These are phyloP conservation scores for Periplaneta americana DNA, from an alignment of 1,140 invertebrate species.

Conservation along the genomic window DNA sequence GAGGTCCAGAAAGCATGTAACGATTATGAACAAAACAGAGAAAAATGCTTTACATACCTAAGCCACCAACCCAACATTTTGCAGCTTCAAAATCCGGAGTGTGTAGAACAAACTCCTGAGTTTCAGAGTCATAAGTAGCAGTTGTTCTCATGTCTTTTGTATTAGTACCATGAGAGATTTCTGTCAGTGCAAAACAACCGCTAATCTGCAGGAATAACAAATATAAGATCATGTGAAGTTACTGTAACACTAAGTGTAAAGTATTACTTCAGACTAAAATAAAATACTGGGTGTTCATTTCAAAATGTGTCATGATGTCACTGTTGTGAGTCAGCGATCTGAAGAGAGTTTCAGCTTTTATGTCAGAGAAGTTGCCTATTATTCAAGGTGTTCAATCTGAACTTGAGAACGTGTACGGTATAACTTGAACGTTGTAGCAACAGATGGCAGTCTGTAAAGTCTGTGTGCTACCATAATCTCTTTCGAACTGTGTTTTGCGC, in stretches of 20 bases:
- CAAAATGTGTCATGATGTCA: background rate
- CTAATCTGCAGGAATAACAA: constrained; percentile 38
- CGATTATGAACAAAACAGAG: background rate
- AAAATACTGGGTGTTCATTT: background rate
- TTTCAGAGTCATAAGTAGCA: constrained; percentile 68
- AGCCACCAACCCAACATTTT: constrained; percentile 76
- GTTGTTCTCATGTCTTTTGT: constrained; percentile 76
- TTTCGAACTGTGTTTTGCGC: too few relatives aligned
- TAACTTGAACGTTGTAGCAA: too few relatives aligned
- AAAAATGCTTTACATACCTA: constrained; percentile 35
- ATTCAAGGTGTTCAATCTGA: background rate
- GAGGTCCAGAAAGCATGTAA: background rate
- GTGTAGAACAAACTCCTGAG: constrained; percentile 73
- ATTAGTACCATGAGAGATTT: constrained; percentile 84
- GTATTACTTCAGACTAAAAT: background rate
- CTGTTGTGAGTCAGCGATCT: too few relatives aligned
- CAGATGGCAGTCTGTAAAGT: too few relatives aligned
- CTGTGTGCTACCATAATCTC: too few relatives aligned
- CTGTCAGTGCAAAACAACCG: constrained; percentile 80
- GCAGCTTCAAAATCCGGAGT: constrained; percentile 80
- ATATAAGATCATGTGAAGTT: background rate
- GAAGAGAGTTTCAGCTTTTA: too few relatives aligned
- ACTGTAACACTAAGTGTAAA: constrained; percentile 8
- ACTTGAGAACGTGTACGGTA: too few relatives aligned
- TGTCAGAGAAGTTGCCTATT: too few relatives aligned